Percentiles rank a stretch among this genome's conserved stretches.
These are phyloP conservation scores for Neodiprion virginianus DNA, from an alignment of 1,140 invertebrate genomes.

Conservation along the genomic window DNA sequence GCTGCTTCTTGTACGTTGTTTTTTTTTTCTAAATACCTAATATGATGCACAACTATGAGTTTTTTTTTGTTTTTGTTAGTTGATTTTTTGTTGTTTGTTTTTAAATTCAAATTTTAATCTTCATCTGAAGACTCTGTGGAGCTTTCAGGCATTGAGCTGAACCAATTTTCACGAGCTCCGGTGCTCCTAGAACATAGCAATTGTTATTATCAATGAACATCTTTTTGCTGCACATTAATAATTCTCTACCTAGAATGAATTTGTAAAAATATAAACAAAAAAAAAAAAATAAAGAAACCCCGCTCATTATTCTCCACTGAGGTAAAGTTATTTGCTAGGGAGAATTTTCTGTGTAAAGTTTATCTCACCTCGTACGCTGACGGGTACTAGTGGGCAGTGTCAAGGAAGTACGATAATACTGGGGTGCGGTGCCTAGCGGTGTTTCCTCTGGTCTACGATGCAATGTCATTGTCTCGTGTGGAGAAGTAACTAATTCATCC, in stretches of 20 bases:
- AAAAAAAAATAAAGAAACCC: background rate
- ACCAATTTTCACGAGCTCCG: constrained; percentile 70
- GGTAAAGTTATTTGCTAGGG: background rate
- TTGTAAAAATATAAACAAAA: background rate
- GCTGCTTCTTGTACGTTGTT: background rate
- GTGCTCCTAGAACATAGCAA: constrained; percentile 47
- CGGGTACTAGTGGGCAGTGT: constrained; percentile 73
- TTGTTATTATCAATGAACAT: constrained; percentile 1
- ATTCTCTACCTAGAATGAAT: background rate
- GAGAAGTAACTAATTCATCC: constrained; percentile 61
- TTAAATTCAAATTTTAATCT: constrained; percentile 43
- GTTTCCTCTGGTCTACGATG: constrained; percentile 67
- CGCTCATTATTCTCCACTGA: background rate
- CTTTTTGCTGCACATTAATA: constrained; percentile 9
- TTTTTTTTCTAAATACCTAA: background rate
- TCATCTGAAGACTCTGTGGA: constrained; percentile 62
- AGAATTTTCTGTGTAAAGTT: constrained; percentile 1
- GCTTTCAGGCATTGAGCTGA: constrained; percentile 69
- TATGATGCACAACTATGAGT: background rate
- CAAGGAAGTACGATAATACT: constrained; percentile 71
- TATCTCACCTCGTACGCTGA: constrained; percentile 64
- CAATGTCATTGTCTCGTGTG: constrained; percentile 75
- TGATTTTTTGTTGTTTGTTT: background rate
- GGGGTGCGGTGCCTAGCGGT: constrained; percentile 52
- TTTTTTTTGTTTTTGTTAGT: background rate